Base-by-base conservation (phyloP, 2,797 vertebrate species). In the Melanotaenia trifasciata region DNA sequence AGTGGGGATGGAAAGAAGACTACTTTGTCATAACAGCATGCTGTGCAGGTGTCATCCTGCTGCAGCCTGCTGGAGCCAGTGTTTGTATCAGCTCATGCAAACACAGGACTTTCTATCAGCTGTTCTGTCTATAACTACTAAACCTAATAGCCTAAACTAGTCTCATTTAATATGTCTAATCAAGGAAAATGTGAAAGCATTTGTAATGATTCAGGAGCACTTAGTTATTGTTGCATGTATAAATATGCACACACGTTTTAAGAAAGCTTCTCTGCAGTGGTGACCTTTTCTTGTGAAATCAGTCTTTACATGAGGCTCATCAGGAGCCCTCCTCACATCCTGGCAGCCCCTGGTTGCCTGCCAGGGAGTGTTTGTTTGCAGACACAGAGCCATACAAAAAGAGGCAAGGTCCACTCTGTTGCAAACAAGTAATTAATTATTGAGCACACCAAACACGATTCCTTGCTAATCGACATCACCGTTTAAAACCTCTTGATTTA, bases 371-470 rank as follows among this genome's bases (percentile, higher is more conserved):
- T 84, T 89, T 89, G 89, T 91, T 90, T 88, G 76, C 81, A 81
- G 68, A 84, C 83, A 78, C 63, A n/a, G 38, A 64, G 70, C 66
- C 54, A 16, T 59, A 74, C 62, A 80, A 84, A 86, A 71, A 64
- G 65, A 80, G 75, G 74, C 40, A 11, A 84, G 60, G 91, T 88
- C 87, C 84, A 79, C 75, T 78, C 79, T 67, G 84, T 70, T 81
- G 82, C 89, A 92, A 93, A 92, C 90, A 94, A 87, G 84, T 80
- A 67, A 90, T 94, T 90, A 88, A 94, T 94, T 91, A 94, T 93
- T 91, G 72, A 94, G 73, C 84, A 83, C 77, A 71, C 83, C 76
- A 76, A 90, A 92, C 88, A 87, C 3, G 64, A 79, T 86, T 70
- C 74, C 82, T 81, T 81, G 76, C 89, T 91, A 83, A 93, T 92